A percentile compares a stretch with the other conserved stretches of the same genome.
These are phyloP conservation scores for Sturmia bella DNA, from an alignment of 2,888 invertebrate genomes.

Conservation along the genomic window DNA sequence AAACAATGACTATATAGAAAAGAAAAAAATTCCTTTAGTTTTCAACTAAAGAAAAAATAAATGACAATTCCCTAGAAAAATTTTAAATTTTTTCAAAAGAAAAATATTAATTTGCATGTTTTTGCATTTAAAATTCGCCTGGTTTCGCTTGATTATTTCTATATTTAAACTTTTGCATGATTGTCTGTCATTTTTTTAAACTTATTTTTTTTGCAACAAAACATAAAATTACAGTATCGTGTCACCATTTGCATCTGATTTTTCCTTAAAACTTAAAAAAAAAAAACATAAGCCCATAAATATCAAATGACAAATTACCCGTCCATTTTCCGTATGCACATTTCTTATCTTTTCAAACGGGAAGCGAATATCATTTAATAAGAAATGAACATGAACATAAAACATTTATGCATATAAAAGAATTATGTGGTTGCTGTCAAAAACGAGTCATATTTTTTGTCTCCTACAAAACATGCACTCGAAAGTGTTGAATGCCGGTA, in stretches of 20 bases:
- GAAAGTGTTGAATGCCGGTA: no score
- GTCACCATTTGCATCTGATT: not conserved
- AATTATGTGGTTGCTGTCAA: no score
- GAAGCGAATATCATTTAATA: slow-evolving; percentile 18
- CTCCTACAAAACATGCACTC: no score
- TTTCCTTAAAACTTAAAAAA: slow-evolving; percentile 22
- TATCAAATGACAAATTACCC: slow-evolving; percentile 16
- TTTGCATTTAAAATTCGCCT: no score
- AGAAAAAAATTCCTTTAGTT: no score
- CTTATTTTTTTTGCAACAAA: slow-evolving; percentile 3
- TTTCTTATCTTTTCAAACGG: not conserved
- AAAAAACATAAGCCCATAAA: not conserved
- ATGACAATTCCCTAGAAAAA: no score
- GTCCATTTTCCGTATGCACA: not conserved
- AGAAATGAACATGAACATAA: slow-evolving; percentile 12
- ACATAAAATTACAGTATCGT: slow-evolving; percentile 50
- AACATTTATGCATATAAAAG: slow-evolving; percentile 5
- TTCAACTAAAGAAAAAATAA: no score
- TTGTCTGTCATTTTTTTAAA: not conserved
- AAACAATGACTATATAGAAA: no score
- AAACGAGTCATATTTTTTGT: no score
- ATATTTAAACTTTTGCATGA: not conserved
- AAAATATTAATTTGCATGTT: no score
- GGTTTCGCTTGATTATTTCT: no score
- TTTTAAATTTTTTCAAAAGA: no score